A percentile compares a stretch with the other conserved stretches of the same genome.
These are phyloP conservation scores for Cyrtorhinus lividipennis DNA, from an alignment of 1,140 invertebrate genomes.

Conservation along the genomic window DNA sequence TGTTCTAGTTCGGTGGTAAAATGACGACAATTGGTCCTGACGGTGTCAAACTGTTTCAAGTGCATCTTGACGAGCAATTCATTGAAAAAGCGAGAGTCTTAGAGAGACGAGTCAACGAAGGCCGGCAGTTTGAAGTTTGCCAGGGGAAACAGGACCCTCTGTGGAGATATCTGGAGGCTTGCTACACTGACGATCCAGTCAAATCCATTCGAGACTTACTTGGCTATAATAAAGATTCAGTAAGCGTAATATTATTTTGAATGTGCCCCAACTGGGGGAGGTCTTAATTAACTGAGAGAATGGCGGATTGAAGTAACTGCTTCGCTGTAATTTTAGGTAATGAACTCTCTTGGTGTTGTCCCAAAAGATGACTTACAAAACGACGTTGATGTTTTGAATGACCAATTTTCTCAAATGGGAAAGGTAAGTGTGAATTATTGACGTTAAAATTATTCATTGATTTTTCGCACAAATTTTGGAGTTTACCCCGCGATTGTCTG, in stretches of 20 bases:
- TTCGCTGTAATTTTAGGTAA: background rate
- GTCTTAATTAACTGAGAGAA: no score
- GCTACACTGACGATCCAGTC: slow-evolving; percentile 62
- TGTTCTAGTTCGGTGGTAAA: slow-evolving; percentile 80
- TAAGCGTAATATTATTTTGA: no score
- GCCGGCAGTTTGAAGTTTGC: slow-evolving; percentile 58
- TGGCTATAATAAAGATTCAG: slow-evolving; percentile 40
- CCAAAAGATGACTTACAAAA: background rate
- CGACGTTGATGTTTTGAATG: slow-evolving; percentile 15
- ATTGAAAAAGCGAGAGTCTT: slow-evolving; percentile 57
- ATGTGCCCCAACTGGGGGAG: no score
- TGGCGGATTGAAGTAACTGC: no score
- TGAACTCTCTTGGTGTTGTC: background rate
- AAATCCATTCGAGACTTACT: slow-evolving; percentile 35
- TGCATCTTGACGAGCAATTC: slow-evolving; percentile 69
- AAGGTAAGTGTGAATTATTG: no score
- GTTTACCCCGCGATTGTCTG: no score
- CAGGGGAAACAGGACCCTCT: slow-evolving; percentile 48
- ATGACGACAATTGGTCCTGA: slow-evolving; percentile 53
- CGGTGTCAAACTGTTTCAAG: slow-evolving; percentile 45
- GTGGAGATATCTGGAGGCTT: slow-evolving; percentile 68
- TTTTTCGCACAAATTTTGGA: no score
- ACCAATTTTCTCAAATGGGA: slow-evolving; percentile 19
- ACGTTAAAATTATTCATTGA: no score
- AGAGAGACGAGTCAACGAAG: slow-evolving; percentile 46